Evolutionary conservation across 2,888 invertebrate genomes (phyloP).

Genomic region (Fragum fragum): DNA sequence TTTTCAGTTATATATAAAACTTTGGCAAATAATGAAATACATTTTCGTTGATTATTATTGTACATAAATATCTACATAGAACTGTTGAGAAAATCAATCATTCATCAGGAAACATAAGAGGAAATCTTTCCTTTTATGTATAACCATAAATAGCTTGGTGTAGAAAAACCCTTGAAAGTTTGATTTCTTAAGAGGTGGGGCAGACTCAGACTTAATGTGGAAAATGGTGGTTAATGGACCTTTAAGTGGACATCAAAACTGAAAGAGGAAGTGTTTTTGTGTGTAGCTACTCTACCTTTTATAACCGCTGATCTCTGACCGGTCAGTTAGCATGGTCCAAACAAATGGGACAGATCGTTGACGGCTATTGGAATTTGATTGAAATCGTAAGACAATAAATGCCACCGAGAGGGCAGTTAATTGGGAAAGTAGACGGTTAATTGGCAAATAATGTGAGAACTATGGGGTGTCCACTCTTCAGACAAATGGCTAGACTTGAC

Average conservation of each 20-base stretch:
- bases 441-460: slow-evolving; percentile 69
- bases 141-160: slow-evolving; percentile 16
- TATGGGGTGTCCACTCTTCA: slow-evolving; percentile 59
- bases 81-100: too few species aligned
- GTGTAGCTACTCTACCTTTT: slow-evolving; percentile 38
- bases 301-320: slow-evolving; percentile 56
- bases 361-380: slow-evolving; percentile 68
- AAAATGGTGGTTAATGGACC: slow-evolving; percentile 56
- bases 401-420: slow-evolving; percentile 53
- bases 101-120: too few species aligned
- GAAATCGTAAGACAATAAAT: slow-evolving; percentile 69
- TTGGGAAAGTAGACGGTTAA: slow-evolving; percentile 65
- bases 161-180: slow-evolving; percentile 16
- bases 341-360: slow-evolving; percentile 53
- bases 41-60: too few species aligned
- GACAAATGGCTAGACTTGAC: slow-evolving; percentile 52
- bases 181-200: slow-evolving; percentile 19
- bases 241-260: slow-evolving; percentile 57
- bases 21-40: too few species aligned
- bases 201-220: slow-evolving; percentile 26
- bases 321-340: slow-evolving; percentile 60
- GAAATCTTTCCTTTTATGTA: background rate
- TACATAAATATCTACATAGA: too few species aligned
- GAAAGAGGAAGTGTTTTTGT: slow-evolving; percentile 31
- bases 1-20: too few species aligned